Percentiles rank a stretch among this genome's conserved stretches.
phyloP scores from a whole-genome alignment of 2,888 invertebrate genomes.

The Dicyrtomina minuta region DNA sequence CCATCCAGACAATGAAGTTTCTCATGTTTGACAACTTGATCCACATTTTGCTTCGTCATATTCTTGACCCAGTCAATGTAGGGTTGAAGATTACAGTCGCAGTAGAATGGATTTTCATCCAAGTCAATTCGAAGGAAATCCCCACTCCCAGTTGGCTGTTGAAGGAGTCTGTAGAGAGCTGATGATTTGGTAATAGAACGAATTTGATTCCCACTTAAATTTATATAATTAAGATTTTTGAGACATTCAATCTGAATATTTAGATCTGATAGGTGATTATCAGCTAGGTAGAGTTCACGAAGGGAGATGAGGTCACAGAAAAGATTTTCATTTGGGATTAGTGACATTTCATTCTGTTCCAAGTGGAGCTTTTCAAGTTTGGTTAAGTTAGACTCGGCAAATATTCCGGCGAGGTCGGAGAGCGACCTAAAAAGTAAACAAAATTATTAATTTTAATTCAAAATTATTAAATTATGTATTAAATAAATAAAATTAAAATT shows the following conservation, averaged over 20 bases:
- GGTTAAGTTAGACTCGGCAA: slow-evolving; percentile 65
- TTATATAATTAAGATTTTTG: slow-evolving; percentile 66
- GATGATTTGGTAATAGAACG: slow-evolving; percentile 61
- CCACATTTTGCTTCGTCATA: slow-evolving; percentile 33
- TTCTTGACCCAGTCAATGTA: slow-evolving; percentile 66
- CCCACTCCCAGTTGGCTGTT: slow-evolving; percentile 53
- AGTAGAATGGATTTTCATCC: slow-evolving; percentile 68
- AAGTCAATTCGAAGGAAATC: slow-evolving; percentile 61
- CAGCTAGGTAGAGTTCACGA: slow-evolving; percentile 69
- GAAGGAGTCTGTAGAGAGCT: slow-evolving; percentile 41
- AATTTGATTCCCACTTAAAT: slow-evolving; percentile 69
- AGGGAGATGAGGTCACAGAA: slow-evolving; percentile 71
- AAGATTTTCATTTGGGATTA: slow-evolving; percentile 66
- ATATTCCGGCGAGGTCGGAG: slow-evolving; percentile 68
- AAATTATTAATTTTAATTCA: background rate
- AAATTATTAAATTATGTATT: background rate
- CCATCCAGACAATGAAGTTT: slow-evolving; percentile 61
- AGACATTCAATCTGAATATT: slow-evolving; percentile 70
- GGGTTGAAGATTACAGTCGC: slow-evolving; percentile 62
- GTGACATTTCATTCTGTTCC: slow-evolving; percentile 73
- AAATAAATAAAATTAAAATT: background rate
- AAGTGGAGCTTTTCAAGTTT: slow-evolving; percentile 70
- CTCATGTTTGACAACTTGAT: slow-evolving; percentile 60
- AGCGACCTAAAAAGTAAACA: slow-evolving; percentile 38
- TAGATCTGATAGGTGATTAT: slow-evolving; percentile 60